These are phyloP conservation scores for Stegastes partitus DNA, from an alignment of 2,113 vertebrate species.

Conservation along the genomic window DNA sequence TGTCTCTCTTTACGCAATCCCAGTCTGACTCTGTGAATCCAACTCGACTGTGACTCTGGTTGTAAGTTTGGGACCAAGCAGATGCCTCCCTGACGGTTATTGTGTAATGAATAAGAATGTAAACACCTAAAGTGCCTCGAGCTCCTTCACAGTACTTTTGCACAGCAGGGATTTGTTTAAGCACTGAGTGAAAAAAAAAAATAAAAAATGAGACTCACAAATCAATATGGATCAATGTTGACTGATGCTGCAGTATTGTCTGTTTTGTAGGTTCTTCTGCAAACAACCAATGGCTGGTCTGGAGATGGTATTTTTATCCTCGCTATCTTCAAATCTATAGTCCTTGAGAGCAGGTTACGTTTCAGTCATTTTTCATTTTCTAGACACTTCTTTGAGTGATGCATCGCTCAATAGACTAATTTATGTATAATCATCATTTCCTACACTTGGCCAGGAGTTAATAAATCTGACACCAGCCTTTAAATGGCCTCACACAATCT, in stretches of 20 bases:
- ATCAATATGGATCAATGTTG: slow-evolving; percentile 60
- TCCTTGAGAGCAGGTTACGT: slow-evolving; percentile 31
- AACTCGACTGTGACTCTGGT: too few relatives aligned
- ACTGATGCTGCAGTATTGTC: slow-evolving; percentile 44
- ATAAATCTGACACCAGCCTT: slow-evolving; percentile 47
- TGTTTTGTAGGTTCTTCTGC: slow-evolving; percentile 23
- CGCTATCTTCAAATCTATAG: slow-evolving; percentile 20
- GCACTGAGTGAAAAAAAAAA: slow-evolving; percentile 19
- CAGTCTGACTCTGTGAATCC: too few relatives aligned
- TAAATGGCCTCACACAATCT: slow-evolving; percentile 23
- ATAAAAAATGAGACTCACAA: slow-evolving; percentile 4
- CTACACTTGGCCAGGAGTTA: slow-evolving; percentile 34
- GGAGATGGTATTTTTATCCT: slow-evolving; percentile 31
- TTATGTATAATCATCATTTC: slow-evolving; percentile 23
- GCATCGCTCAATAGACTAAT: slow-evolving; percentile 27
- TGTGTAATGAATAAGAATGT: neutral
- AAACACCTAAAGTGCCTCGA: neutral
- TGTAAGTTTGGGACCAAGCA: too few relatives aligned
- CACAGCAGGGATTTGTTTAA: slow-evolving; percentile 30
- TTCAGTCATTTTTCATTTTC: slow-evolving; percentile 24
- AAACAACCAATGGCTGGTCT: slow-evolving; percentile 20
- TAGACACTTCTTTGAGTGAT: slow-evolving; percentile 8
- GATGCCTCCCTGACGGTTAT: too few relatives aligned
- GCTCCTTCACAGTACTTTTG: neutral
- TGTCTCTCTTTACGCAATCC: too few relatives aligned